These are phyloP conservation scores for Napeogenes inachia DNA, from an alignment of 2,888 invertebrate species.

Conservation along the genomic window DNA sequence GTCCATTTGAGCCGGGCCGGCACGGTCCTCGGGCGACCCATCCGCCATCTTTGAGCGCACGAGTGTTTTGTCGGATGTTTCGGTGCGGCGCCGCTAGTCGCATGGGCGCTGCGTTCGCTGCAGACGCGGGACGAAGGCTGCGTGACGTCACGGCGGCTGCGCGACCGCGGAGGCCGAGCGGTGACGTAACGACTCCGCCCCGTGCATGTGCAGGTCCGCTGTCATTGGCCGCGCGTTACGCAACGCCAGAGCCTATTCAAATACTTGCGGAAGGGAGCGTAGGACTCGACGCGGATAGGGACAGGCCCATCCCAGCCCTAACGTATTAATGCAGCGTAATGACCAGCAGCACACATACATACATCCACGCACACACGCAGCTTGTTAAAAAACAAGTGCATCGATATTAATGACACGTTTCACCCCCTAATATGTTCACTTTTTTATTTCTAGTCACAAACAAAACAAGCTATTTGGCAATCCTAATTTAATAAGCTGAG, in stretches of 20 bases:
- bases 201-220: constrained; percentile 71
- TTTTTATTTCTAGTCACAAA: constrained; percentile 30
- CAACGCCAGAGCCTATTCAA: constrained; percentile 69
- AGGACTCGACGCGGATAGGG: constrained; percentile 61
- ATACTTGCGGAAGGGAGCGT: constrained; percentile 68
- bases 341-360: constrained; percentile 45
- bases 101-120: constrained; percentile 61
- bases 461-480: constrained; percentile 23
- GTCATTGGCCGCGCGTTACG: constrained; percentile 76
- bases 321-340: constrained; percentile 67
- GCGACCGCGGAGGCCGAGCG: constrained; percentile 66
- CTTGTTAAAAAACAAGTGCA: constrained; percentile 55
- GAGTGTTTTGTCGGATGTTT: constrained; percentile 75
- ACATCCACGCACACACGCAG: constrained; percentile 40
- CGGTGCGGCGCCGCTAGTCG: constrained; percentile 50
- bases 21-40: constrained; percentile 82
- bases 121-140: constrained; percentile 47
- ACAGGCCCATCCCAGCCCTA: constrained; percentile 66
- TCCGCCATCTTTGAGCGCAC: constrained; percentile 90
- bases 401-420: constrained; percentile 56
- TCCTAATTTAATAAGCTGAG: constrained; percentile 23
- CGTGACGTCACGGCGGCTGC: constrained; percentile 76
- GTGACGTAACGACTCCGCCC: constrained; percentile 77
- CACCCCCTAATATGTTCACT: constrained; percentile 37
- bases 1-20: constrained; percentile 77